phyloP scores from a whole-genome alignment of 2,797 vertebrate genomes.

The Rhodeus uyekii region DNA sequence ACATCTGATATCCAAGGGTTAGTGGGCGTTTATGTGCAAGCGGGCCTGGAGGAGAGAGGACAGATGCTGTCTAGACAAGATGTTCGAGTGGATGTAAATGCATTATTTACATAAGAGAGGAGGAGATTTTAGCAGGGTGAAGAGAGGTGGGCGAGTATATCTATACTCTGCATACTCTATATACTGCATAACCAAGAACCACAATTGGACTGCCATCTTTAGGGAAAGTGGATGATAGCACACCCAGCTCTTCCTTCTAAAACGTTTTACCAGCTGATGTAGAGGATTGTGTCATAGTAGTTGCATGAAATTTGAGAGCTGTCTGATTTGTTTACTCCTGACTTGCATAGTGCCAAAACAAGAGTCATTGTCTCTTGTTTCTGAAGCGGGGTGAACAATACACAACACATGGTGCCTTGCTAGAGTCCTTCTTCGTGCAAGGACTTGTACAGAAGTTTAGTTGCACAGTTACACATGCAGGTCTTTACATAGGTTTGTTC shows the following conservation, averaged over 20 bases:
- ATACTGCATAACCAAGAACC: background rate
- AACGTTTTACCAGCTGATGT: background rate
- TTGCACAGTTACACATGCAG: background rate
- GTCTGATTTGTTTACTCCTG: background rate
- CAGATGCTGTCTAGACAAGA: conserved; percentile 24
- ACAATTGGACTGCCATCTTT: background rate
- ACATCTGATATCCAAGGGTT: conserved; percentile 6
- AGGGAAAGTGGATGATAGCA: background rate
- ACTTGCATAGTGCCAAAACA: background rate
- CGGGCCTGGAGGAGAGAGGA: background rate
- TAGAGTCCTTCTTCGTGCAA: background rate
- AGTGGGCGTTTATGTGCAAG: background rate
- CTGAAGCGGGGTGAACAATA: background rate
- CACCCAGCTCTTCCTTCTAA: background rate
- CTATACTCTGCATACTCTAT: no score
- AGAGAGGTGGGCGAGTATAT: background rate
- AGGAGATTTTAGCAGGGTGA: background rate
- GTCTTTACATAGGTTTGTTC: background rate
- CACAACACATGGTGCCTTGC: background rate
- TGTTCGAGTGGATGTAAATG: conserved; percentile 20
- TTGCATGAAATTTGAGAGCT: background rate
- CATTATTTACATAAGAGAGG: conserved; percentile 27
- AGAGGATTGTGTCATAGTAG: background rate
- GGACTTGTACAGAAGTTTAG: background rate
- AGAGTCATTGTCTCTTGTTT: background rate